phyloP scores from a whole-genome alignment of 2,797 vertebrate genomes.

The Anabacerthia variegaticeps region DNA sequence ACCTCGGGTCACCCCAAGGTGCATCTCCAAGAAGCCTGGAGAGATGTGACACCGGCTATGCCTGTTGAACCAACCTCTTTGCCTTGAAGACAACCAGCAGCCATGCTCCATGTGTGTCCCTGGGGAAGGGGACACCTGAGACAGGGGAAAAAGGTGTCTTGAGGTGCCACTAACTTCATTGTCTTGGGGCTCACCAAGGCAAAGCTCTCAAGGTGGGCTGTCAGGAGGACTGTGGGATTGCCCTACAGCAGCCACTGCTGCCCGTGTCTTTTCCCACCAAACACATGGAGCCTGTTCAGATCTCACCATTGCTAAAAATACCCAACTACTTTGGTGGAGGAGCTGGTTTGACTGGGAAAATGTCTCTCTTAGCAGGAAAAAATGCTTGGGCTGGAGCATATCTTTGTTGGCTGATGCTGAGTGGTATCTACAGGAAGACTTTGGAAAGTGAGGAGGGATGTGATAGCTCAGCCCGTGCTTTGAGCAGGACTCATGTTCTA shows the following conservation, averaged over 20 bases:
- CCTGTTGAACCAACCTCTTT: not conserved
- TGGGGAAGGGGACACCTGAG: not conserved
- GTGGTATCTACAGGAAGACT: not conserved
- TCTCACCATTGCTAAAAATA: not conserved
- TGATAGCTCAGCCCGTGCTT: not conserved
- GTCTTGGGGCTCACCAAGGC: not conserved
- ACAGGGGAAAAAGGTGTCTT: not conserved
- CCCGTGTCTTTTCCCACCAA: not conserved
- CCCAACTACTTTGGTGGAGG: not conserved
- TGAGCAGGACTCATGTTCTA: not conserved
- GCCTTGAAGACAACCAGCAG: not conserved
- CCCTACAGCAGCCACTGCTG: accelerated
- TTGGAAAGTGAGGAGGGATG: not conserved
- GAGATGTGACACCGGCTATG: accelerated
- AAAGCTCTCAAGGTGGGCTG: not conserved
- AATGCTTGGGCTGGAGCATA: not conserved
- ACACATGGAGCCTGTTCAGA: not conserved
- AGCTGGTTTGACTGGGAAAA: not conserved
- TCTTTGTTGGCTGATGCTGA: not conserved
- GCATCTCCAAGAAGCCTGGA: not conserved
- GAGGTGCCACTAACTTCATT: not conserved
- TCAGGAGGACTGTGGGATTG: not conserved
- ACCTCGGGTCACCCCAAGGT: not conserved
- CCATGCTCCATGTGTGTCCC: accelerated
- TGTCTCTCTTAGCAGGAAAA: constrained; percentile 21